These are phyloP conservation scores for Nephrotoma flavescens DNA, from an alignment of 2,888 invertebrate species.

Conservation along the genomic window DNA sequence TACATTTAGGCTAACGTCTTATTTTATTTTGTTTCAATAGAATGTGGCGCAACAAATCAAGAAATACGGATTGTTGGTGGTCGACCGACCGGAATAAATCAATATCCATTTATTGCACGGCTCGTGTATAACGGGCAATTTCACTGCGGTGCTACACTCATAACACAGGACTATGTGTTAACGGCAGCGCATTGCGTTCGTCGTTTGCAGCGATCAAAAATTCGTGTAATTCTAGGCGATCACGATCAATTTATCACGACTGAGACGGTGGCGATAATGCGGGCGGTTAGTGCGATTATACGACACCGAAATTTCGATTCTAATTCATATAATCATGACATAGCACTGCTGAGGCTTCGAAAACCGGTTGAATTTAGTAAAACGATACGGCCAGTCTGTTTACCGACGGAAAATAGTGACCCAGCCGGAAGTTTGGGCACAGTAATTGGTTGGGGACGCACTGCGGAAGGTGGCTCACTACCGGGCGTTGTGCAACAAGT, in stretches of 20 bases:
- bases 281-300: slow-evolving; percentile 63
- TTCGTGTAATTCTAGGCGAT: slow-evolving; percentile 69
- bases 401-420: slow-evolving; percentile 40
- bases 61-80: slow-evolving; percentile 80
- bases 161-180: slow-evolving; percentile 70
- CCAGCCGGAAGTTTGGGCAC: slow-evolving; percentile 47
- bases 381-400: slow-evolving; percentile 50
- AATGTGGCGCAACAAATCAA: slow-evolving; percentile 70
- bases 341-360: slow-evolving; percentile 59
- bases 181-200: slow-evolving; percentile 79
- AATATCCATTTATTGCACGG: slow-evolving; percentile 77
- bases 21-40: slow-evolving; percentile 28
- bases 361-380: slow-evolving; percentile 60
- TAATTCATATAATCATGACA: slow-evolving; percentile 75
- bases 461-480: slow-evolving; percentile 64
- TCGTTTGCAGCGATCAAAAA: slow-evolving; percentile 65
- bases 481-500: slow-evolving; percentile 72
- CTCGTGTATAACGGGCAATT: slow-evolving; percentile 78
- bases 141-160: slow-evolving; percentile 72
- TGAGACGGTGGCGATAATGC: slow-evolving; percentile 65
- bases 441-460: slow-evolving; percentile 77
- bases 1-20: not conserved
- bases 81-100: slow-evolving; percentile 62
- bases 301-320: slow-evolving; percentile 72
- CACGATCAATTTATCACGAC: slow-evolving; percentile 68